These are phyloP conservation scores for Bostrychus sinensis DNA, from an alignment of 2,113 vertebrate genomes.

Conservation along the genomic window DNA sequence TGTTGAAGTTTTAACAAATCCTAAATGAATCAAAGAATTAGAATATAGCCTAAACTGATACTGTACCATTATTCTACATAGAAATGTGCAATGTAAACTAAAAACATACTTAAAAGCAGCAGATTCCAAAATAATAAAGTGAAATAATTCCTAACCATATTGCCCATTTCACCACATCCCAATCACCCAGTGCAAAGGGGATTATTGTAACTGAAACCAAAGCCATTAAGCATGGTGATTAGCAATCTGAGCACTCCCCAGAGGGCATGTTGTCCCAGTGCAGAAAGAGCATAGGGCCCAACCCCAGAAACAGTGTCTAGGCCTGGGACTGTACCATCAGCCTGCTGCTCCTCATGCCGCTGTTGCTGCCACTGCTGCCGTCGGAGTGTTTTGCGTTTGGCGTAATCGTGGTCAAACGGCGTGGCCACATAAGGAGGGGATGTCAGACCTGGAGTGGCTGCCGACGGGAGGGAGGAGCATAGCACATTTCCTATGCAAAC, in stretches of 20 bases:
- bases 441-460: constrained; percentile 96
- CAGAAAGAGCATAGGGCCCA: constrained; percentile 68
- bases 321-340: constrained; percentile 99
- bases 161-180: constrained; percentile 92
- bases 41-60: background rate
- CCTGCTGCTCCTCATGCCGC: constrained; percentile 87
- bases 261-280: constrained; percentile 65
- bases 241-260: constrained; percentile 61
- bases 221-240: constrained; percentile 70
- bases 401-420: constrained; percentile 99
- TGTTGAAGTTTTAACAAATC: background rate
- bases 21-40: background rate
- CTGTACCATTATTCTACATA: no score
- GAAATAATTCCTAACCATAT: constrained; percentile 85
- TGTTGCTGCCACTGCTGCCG: constrained; percentile 84
- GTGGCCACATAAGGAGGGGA: constrained; percentile 97
- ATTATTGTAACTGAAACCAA: constrained; percentile 71
- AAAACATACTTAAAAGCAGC: constrained; percentile 13
- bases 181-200: constrained; percentile 79
- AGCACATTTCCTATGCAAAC: constrained; percentile 78
- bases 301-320: constrained; percentile 85
- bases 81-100: background rate
- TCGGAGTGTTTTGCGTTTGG: constrained; percentile 98
- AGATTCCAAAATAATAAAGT: constrained; percentile 29
- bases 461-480: constrained; percentile 83